Conservation (phyloP, 2,797 vertebrate genomes). For the Scolopax bukidnonensis region DNA sequence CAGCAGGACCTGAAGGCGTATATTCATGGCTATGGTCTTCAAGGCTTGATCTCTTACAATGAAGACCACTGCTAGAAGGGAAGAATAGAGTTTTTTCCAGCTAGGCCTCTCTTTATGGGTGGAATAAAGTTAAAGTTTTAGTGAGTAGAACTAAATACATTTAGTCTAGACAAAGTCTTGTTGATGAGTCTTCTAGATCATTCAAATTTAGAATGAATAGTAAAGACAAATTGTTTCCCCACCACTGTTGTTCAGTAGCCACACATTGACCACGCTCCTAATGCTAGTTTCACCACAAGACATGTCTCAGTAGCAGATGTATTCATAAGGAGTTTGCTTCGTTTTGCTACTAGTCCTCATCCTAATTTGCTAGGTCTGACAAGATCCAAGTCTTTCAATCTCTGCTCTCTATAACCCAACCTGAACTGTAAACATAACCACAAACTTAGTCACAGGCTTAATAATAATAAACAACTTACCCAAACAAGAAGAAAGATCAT, state of each 20-base stretch:
- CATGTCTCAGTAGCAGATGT: not conserved
- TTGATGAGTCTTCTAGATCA: not conserved
- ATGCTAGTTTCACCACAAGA: not conserved
- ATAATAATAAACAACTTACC: not conserved
- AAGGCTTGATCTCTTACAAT: not conserved
- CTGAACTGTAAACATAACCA: not conserved
- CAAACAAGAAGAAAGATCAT: slow-evolving; percentile 3
- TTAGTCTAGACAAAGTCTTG: not conserved
- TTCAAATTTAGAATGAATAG: not conserved
- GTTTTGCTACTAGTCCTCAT: not conserved
- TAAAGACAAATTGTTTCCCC: not conserved
- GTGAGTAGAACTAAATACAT: not conserved
- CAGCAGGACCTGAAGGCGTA: not conserved
- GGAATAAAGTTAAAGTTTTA: not conserved
- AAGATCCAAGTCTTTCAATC: not conserved
- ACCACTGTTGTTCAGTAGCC: not conserved
- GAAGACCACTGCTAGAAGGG: not conserved
- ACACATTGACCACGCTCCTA: not conserved
- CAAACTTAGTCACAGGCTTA: not conserved
- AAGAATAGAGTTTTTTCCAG: not conserved
- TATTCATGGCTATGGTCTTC: not conserved
- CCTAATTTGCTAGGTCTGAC: not conserved
- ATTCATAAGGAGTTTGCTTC: not conserved
- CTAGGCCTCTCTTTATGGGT: not conserved
- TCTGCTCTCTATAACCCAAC: not conserved